Base-by-base conservation (phyloP, 2,888 invertebrate genomes). In the Colostygia pectinataria region DNA sequence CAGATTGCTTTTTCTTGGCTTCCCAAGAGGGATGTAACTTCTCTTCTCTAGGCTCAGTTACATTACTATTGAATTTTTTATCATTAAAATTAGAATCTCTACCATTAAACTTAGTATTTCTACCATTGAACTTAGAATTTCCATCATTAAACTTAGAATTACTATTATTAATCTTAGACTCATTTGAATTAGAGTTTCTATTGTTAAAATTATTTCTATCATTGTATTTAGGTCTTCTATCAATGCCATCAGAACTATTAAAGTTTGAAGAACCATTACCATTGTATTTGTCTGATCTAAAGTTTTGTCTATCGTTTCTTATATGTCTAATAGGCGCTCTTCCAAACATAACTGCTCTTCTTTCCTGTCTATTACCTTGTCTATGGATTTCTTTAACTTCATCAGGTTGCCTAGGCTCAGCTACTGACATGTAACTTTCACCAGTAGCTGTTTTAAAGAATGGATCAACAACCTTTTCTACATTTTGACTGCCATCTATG, bases 1-100 rank as follows among this genome's bases (percentile, higher is more conserved):
- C 77, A 0, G 90, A 88, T 43, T 81, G 78, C 34, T 80, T 80
- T 53, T 84, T 90, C 66, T 91, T 91, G 1, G 91, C 91, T 67
- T 90, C 91, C 91, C 91, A 91, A 12, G 91, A 91, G 1, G 91
- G 91, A 74, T 91, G 91, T 40, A 90, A 65, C 71, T 90, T 91
- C 53, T 89, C 90, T 41, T 73, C 70, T 41, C 74, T 75, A 4
- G 58, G 53, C 37, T 71, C 68, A 34, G 54, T 57, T 4, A 15
- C 32, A 6, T 23, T 61, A 53, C 54, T 46, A 42, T 57, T 46
- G 8, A 46, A 57, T 4, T 46, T 55, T 5, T 20, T 23, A 14
- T 55, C 32, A 15, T 40, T 43, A 12, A 48, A 56, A 34, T 13
- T 53, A 52, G 32, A 44, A 43, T 32, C 50, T 51, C 12, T 52